These are phyloP conservation scores for Ictalurus furcatus DNA, from an alignment of 2,113 vertebrate species.

Conservation along the genomic window DNA sequence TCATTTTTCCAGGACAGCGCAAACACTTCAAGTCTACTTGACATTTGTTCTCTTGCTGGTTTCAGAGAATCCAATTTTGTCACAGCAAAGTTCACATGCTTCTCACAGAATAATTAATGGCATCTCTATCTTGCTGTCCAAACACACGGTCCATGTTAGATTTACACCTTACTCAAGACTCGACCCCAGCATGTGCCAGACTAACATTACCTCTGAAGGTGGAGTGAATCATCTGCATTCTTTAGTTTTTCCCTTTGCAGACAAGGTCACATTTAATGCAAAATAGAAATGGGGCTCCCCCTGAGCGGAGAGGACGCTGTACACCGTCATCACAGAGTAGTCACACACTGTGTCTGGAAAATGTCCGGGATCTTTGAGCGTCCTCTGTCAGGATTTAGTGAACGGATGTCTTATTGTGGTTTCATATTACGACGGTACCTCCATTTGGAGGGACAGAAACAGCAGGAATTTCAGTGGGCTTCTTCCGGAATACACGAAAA, in stretches of 20 bases:
- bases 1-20: background rate
- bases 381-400: background rate
- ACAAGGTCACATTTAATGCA: background rate
- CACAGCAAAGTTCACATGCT: constrained; percentile 13
- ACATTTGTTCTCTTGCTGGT: constrained; percentile 2
- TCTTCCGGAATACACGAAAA: background rate
- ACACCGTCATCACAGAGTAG: no score
- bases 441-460: background rate
- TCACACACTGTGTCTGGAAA: background rate
- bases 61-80: constrained; percentile 10
- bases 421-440: background rate
- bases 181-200: background rate
- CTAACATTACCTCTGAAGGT: background rate
- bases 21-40: background rate
- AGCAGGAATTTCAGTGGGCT: background rate
- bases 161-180: background rate
- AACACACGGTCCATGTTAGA: background rate
- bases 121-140: background rate
- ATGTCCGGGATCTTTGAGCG: background rate
- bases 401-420: background rate
- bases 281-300: background rate
- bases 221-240: background rate
- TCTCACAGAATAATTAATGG: background rate
- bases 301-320: background rate
- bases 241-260: background rate